A percentile compares a stretch with the other conserved stretches of the same genome.
phyloP scores from a whole-genome alignment of 2,888 invertebrate genomes.

The Ormyrus thymus region DNA sequence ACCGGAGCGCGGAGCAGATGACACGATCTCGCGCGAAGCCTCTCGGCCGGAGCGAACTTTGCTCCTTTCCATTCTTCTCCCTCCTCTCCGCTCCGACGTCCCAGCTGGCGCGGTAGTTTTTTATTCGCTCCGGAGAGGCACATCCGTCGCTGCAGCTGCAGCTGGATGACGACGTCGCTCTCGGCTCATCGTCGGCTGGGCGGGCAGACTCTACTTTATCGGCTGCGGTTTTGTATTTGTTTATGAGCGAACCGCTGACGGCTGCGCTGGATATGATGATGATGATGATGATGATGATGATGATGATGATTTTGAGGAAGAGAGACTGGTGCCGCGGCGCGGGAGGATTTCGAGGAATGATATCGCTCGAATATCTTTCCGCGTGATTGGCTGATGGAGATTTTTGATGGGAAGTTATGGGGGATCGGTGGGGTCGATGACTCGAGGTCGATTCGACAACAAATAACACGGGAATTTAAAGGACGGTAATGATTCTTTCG shows the following conservation, averaged over 20 bases:
- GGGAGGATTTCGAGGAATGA: neutral
- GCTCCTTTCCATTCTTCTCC: conserved; percentile 15
- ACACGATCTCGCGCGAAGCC: conserved; percentile 30
- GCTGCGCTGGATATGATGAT: neutral
- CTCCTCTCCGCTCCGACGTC: neutral
- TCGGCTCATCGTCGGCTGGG: neutral
- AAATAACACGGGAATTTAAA: no score
- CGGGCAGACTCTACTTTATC: neutral
- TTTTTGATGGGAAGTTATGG: neutral
- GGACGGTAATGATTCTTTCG: no score
- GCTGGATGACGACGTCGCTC: neutral
- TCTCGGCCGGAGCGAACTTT: conserved; percentile 6
- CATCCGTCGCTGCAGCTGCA: neutral
- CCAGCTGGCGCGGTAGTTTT: neutral
- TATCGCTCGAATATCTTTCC: no score
- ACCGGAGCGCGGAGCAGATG: conserved; percentile 40
- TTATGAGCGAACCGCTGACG: conserved; percentile 8
- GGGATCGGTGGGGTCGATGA: neutral
- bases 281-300: no score
- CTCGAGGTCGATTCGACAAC: no score
- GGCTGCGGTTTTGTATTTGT: conserved; percentile 3
- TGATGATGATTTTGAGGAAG: no score
- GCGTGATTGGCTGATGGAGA: neutral
- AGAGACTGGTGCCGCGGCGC: no score
- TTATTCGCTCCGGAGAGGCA: neutral